A percentile compares a stretch with the other conserved stretches of the same genome.
Conservation (phyloP, 2,113 vertebrate genomes). For the Zeus faber region DNA sequence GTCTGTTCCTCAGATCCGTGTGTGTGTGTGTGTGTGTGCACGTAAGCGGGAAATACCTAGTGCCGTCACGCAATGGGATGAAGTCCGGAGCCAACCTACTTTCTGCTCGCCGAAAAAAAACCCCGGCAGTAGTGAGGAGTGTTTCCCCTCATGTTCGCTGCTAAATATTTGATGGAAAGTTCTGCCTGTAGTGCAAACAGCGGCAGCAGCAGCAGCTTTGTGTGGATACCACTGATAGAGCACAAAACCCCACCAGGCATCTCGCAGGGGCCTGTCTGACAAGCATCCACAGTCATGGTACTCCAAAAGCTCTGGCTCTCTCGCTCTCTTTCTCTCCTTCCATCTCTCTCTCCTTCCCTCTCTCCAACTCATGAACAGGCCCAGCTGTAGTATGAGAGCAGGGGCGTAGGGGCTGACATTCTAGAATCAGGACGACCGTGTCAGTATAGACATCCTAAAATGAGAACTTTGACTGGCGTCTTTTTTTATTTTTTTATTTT, state of each 20-base stretch:
- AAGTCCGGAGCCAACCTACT: constrained; percentile 34
- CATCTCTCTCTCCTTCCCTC: background rate
- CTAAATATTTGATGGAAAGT: constrained; percentile 68
- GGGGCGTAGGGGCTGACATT: background rate
- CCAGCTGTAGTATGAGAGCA: background rate
- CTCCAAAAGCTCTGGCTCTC: constrained; percentile 37
- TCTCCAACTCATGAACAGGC: background rate
- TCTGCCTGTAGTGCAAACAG: constrained; percentile 47
- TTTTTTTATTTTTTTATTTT: background rate
- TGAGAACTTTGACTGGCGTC: constrained; percentile 18
- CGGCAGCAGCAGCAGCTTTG: constrained; percentile 49
- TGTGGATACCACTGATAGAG: constrained; percentile 52
- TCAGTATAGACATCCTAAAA: background rate
- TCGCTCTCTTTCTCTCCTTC: background rate
- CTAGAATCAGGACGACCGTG: background rate
- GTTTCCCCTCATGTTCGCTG: constrained; percentile 52
- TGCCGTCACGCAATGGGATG: constrained; percentile 21
- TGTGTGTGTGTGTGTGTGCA: constrained; percentile 20
- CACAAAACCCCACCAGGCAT: constrained; percentile 55
- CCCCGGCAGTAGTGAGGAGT: constrained; percentile 34
- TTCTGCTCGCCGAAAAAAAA: constrained; percentile 19
- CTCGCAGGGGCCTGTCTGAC: constrained; percentile 45
- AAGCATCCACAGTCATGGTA: constrained; percentile 31
- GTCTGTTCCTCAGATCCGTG: background rate
- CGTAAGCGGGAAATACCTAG: constrained; percentile 28